phyloP scores from a whole-genome alignment of 2,113 vertebrate species.

The Myrmophylax atrothorax region DNA sequence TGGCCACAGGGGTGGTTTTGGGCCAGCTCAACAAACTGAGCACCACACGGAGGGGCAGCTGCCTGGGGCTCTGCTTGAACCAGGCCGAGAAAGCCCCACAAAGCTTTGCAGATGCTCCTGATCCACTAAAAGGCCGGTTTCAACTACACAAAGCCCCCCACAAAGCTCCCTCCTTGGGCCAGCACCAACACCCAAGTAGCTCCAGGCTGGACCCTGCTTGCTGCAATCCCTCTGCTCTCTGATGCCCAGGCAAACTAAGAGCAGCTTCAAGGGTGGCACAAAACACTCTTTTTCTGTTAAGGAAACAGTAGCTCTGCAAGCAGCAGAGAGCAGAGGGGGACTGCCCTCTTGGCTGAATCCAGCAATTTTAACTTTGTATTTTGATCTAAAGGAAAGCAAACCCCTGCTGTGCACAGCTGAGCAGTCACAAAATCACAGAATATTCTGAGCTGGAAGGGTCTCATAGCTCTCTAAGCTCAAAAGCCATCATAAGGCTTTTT shows the following conservation, averaged over 20 bases:
- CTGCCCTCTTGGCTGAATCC: background rate
- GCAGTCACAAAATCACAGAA: background rate
- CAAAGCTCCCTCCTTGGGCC: background rate
- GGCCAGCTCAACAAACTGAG: background rate
- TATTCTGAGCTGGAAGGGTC: background rate
- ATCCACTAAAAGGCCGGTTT: background rate
- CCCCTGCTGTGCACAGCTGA: background rate
- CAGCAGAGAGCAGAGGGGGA: background rate
- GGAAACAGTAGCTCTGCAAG: background rate
- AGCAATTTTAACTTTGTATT: background rate
- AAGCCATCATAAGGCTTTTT: conserved; percentile 36
- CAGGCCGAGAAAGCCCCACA: background rate
- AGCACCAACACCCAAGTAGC: background rate
- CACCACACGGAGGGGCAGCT: background rate
- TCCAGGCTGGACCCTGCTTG: background rate
- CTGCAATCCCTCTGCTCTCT: background rate
- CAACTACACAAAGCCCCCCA: background rate
- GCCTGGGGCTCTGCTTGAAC: background rate
- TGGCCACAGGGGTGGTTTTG: background rate
- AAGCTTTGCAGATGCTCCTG: background rate
- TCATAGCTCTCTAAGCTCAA: conserved; percentile 44
- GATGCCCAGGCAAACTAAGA: background rate
- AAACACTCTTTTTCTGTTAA: background rate
- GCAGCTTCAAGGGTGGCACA: background rate
- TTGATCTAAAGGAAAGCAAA: background rate